Evolutionary conservation across 2,888 invertebrate species (phyloP).

Genomic region (Drosophila mayaguana): DNA sequence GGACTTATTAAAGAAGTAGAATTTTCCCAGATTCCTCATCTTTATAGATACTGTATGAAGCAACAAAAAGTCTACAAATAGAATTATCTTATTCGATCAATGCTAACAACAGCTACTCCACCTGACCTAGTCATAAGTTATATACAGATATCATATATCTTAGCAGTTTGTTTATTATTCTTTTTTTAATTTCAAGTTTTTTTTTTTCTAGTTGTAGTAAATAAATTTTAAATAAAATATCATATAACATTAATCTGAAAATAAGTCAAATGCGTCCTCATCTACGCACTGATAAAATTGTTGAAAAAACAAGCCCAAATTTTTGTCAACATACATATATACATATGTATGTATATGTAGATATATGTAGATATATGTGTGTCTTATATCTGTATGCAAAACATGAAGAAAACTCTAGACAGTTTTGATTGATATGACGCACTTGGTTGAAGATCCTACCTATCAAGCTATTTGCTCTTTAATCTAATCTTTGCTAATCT

Average conservation of each 20-base stretch:
- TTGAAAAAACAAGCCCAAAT: conserved; percentile 1
- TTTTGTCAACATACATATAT: not conserved
- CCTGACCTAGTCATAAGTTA: not conserved
- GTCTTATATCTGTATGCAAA: conserved; percentile 16
- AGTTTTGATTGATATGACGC: conserved; percentile 35
- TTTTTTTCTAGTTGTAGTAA: not conserved
- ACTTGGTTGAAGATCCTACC: conserved; percentile 19
- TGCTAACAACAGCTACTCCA: too few relatives aligned
- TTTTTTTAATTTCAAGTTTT: not conserved
- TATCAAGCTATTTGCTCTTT: conserved; percentile 14
- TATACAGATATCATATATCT: not conserved
- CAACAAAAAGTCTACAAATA: too few relatives aligned
- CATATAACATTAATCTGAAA: conserved; percentile 8
- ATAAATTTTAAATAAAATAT: not conserved
- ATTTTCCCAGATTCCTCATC: not conserved
- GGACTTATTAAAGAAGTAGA: not conserved
- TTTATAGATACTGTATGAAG: too few relatives aligned
- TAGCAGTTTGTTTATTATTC: not conserved
- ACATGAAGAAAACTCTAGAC: not conserved
- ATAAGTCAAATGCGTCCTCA: not conserved
- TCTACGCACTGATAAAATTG: conserved; percentile 5
- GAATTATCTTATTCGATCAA: too few relatives aligned
- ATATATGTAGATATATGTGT: too few relatives aligned
- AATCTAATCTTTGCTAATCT: conserved; percentile 55
- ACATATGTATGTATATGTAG: too few relatives aligned